Base-by-base conservation (phyloP, 2,888 invertebrate genomes). In the Pheosia gnoma region DNA sequence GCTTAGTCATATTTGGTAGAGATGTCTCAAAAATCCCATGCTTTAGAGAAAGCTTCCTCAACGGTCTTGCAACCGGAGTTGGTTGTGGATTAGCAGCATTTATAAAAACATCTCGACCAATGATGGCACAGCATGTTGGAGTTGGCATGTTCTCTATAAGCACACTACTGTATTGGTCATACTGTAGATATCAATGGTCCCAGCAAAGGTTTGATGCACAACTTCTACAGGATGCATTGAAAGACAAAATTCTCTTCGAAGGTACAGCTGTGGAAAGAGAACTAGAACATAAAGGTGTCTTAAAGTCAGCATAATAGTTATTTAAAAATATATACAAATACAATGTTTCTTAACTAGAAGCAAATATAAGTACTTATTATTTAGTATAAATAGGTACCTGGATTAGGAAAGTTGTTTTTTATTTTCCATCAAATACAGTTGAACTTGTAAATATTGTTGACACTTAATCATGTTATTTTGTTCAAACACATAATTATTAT, bases 21-120 rank as follows among this genome's bases (percentile, higher is more conserved):
- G 96, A 97, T 86, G 83, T 97, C 37, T 90, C 96, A 0, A 94
- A 96, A 88, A 96, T 97, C 65, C 97, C 97, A 0, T 98, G 98
- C 86, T 97, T 97, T 84, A 94, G 97, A 67, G 95, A 95, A 77
- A 96, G 96, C 82, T 96, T 96, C 79, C 82, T 97, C 0, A 96
- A 96, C 85, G 97, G 97, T 9, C 95, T 97, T 59, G 87, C 94
- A 59, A 94, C 96, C 55, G 97, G 97, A 58, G 78, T 97, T 38
- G 95, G 94, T 4, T 83, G 91, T 66, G 97, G 97, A 10, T 78
- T 97, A 61, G 88, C 94, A 5, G 91, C 95, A 65, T 98, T 98
- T 86, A 88, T 97, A 81, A 95, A 96, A 71, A 97, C 97, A 10
- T 97, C 97, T 68, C 95, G 95, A 73, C 89, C 95, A 5, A 87